Percentiles rank a stretch among this genome's conserved stretches.
Evolutionary conservation across 2,113 vertebrate genomes (phyloP).

Genomic region (Parus major): DNA sequence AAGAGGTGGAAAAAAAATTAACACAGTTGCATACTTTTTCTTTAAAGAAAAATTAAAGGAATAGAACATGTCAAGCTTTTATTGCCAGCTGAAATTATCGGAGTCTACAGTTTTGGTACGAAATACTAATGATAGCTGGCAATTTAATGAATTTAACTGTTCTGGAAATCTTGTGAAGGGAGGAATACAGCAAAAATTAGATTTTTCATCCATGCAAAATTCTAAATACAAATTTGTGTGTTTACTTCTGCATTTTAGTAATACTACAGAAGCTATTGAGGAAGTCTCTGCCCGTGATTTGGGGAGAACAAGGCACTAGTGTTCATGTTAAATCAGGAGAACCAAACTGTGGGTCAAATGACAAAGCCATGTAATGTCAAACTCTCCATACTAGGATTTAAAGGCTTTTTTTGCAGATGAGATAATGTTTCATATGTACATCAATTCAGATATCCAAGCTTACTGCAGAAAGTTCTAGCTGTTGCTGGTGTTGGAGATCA

Average conservation of each 20-base stretch:
- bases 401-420: background rate
- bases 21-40: background rate
- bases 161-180: background rate
- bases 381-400: background rate
- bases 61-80: background rate
- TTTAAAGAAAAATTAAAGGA: background rate
- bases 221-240: background rate
- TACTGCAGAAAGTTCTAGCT: background rate
- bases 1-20: background rate
- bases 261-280: background rate
- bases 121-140: background rate
- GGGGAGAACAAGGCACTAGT: too few relatives aligned
- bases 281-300: background rate
- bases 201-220: background rate
- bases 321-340: background rate
- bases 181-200: background rate
- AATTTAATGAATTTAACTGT: background rate
- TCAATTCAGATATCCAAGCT: background rate
- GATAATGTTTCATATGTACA: background rate
- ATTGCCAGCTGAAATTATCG: background rate
- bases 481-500: background rate
- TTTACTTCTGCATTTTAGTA: background rate
- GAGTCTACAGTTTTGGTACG: background rate
- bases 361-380: background rate
- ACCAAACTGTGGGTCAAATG: background rate